These are phyloP conservation scores for Aleiodes sp. DNA, from an alignment of 1,140 invertebrate species.

Conservation along the genomic window DNA sequence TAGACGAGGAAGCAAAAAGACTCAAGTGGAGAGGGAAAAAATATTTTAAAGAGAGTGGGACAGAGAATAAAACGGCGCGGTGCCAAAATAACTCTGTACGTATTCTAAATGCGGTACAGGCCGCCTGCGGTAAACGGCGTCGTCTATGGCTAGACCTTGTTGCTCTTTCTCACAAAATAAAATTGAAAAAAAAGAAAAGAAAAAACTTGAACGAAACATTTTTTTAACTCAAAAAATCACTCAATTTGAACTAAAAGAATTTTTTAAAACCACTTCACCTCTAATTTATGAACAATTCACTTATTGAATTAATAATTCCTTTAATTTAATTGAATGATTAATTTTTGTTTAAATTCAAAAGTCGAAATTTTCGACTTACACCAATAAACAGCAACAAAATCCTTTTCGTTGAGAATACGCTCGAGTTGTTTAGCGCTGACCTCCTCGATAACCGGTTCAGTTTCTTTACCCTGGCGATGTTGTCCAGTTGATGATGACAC, in stretches of 20 bases:
- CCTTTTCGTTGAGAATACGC: slow-evolving; percentile 85
- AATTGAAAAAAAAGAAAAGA: slow-evolving; percentile 14
- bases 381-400: slow-evolving; percentile 94
- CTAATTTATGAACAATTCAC: no score
- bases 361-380: slow-evolving; percentile 76
- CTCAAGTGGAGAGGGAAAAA: neutral
- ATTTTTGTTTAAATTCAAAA: neutral
- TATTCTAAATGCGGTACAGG: slow-evolving; percentile 58
- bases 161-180: neutral
- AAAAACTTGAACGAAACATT: neutral
- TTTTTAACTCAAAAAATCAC: neutral
- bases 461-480: slow-evolving; percentile 53
- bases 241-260: neutral
- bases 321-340: no score
- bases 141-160: slow-evolving; percentile 25
- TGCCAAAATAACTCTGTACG: slow-evolving; percentile 59
- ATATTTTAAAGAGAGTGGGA: slow-evolving; percentile 24
- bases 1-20: slow-evolving; percentile 40
- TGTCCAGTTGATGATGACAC: slow-evolving; percentile 42
- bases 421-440: slow-evolving; percentile 91
- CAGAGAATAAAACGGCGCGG: slow-evolving; percentile 43
- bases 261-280: no score
- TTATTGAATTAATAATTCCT: no score
- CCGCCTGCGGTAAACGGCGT: slow-evolving; percentile 40
- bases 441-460: slow-evolving; percentile 88